Evolutionary conservation across 1,140 invertebrate genomes (phyloP), one percentile per base, ranked within the genome.

Genomic region (Saxidomus purpurata): DNA sequence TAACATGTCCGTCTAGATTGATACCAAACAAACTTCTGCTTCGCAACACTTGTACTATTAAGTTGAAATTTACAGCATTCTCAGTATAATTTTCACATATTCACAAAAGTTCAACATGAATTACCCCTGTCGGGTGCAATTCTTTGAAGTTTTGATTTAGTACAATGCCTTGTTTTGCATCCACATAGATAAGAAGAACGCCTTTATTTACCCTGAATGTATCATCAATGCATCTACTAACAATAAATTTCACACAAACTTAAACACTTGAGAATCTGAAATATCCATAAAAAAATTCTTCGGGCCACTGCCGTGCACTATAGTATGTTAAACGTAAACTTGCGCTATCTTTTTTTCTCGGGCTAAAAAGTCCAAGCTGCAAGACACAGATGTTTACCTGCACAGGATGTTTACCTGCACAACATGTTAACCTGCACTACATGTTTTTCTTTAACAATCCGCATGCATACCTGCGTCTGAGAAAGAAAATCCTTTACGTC

Each of bases 231-330:
- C 76, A 79, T 79, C 28, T 13, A 36, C 49, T 52, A 55, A 52
- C 43, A 77, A 71, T 71, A 71, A 71, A 71, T 71, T 71, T 71
- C 67, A 71, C 67, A 71, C 36, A 71, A 71, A 71, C 67, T 71
- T 71, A 71, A 71, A 71, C 67, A 71, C 67, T 71, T 71, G 67
- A 71, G 43, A 43, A 43, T 43, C 43, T 43, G 43, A 71, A 67
- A 36, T 36, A 71, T 15, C 67, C 22, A 71, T 71, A 71, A 71
- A 71, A 25, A n/a, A 11, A 31, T 36, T 38, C 34, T 71, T 28
- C 67, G 34, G 34, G 67, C 67, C 67, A 63, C 15, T 63, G 25
- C n/a, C 25, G 19, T 63, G 25, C 4, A 63, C n/a, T 63, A 63
- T 63, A 63, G 59, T 63, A 63, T 28, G 59, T 63, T n/a, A 28